Percentiles rank a stretch among this genome's conserved stretches.
Evolutionary conservation across 1,140 invertebrate species (phyloP).

Genomic region (Drosophila kurseongensis): DNA sequence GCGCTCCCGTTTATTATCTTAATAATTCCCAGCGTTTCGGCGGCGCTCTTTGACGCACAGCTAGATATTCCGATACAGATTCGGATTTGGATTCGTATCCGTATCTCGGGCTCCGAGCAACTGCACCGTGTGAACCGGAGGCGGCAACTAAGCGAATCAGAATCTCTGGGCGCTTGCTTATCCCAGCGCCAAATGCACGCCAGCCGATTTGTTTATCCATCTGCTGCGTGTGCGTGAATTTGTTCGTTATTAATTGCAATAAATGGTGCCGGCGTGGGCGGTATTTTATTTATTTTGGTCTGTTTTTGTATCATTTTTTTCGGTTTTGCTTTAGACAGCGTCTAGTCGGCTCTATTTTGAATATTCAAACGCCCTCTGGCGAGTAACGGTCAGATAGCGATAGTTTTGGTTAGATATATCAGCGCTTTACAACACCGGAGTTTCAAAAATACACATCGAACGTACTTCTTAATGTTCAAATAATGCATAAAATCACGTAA

Average conservation of each 20-base stretch:
- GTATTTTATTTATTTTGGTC: slow-evolving; percentile 18
- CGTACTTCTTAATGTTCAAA: too few species aligned
- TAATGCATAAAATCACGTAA: too few species aligned
- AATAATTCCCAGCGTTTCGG: slow-evolving; percentile 64
- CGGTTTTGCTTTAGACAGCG: not conserved
- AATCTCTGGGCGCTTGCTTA: slow-evolving; percentile 20
- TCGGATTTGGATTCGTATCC: not conserved
- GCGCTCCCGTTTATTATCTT: slow-evolving; percentile 75
- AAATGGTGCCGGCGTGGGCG: slow-evolving; percentile 47
- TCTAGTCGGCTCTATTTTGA: slow-evolving; percentile 5
- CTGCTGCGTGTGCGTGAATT: slow-evolving; percentile 26
- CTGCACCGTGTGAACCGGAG: slow-evolving; percentile 54
- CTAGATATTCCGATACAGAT: slow-evolving; percentile 6
- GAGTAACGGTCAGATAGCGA: not conserved
- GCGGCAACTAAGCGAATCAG: slow-evolving; percentile 50
- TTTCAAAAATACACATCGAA: not conserved
- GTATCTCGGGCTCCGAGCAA: slow-evolving; percentile 27
- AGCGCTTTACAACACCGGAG: not conserved
- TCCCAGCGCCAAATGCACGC: slow-evolving; percentile 52
- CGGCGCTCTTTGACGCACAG: slow-evolving; percentile 68
- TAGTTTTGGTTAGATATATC: not conserved
- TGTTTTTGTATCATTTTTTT: not conserved
- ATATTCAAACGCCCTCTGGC: slow-evolving; percentile 15
- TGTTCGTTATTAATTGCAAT: slow-evolving; percentile 69
- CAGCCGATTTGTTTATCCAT: slow-evolving; percentile 64